Evolutionary conservation across 1,140 invertebrate species (phyloP), one percentile per base, ranked within the genome.

Genomic region (Antheraea mylitta): DNA sequence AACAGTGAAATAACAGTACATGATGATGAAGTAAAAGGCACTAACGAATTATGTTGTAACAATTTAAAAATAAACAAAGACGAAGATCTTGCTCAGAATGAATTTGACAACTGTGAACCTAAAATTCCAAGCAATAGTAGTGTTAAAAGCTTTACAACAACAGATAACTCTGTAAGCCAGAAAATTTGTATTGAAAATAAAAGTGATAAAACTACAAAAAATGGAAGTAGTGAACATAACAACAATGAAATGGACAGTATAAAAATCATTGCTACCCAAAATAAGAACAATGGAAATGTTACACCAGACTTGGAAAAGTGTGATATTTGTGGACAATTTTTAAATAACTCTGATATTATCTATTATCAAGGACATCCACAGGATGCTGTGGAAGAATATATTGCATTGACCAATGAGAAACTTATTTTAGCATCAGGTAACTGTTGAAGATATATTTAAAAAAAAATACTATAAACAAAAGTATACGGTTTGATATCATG

Each of bases 321-420:
- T 85, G 71, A 79, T 30, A 90, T 83, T 69, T 92, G 90, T 73
- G 79, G 83, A 69, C 96, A 96, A 82, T 92, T 94, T 76, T 79
- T 96, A 6, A 93, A 95, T 77, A 93, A 95, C 76, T 92, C 93
- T 45, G 94, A 96, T 69, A 89, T 96, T n/a, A 92, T 93, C 58
- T 86, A 95, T 13, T 97, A 96, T 89, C 94, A 94, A 77, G 96
- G 96, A 7, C 96, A 97, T 90, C 95, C 96, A 45, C 94, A 95
- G 76, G 92, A 96, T 89, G 94, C 96, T 58, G 89, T 95, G 36
- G 96, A 96, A 78, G 96, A 97, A 89, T 96, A 94, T 83, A 93
- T 97, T 70, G 95, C 96, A 48, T 92, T 97, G 61, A 96, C 95
- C 53, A 94, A 97, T 94, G 94, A 96, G 66, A 96, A 94, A 84